Percentiles rank a stretch among this genome's conserved stretches.
Evolutionary conservation across 2,113 vertebrate species (phyloP).

Genomic region (Myotis brandtii): DNA sequence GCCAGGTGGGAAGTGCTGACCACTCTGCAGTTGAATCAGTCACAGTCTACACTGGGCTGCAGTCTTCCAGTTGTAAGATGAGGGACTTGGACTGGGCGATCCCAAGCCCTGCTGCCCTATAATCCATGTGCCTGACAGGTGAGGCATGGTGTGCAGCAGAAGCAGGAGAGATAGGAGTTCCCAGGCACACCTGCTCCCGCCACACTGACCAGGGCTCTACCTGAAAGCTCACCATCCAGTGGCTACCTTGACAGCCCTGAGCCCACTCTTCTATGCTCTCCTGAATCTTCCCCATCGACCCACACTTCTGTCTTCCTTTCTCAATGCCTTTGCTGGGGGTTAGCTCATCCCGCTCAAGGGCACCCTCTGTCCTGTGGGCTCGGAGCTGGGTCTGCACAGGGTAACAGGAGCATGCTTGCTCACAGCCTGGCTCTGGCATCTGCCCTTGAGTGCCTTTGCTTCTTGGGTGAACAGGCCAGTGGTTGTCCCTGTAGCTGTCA

Average conservation of each 20-base stretch:
- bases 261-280: background rate
- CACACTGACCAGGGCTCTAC: background rate
- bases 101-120: too few species aligned
- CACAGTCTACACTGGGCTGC: rapidly evolving
- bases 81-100: background rate
- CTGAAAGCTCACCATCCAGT: background rate
- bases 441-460: background rate
- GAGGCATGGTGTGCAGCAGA: background rate
- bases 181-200: rapidly evolving
- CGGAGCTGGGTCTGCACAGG: background rate
- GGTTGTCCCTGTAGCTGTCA: background rate
- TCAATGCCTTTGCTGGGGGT: background rate
- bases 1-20: background rate
- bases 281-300: background rate
- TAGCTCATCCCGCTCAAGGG: background rate
- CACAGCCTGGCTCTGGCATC: too few species aligned
- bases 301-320: background rate
- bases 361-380: background rate
- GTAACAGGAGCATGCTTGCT: background rate
- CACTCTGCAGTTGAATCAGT: background rate
- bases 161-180: too few species aligned
- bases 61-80: background rate
- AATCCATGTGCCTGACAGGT: background rate
- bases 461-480: too few species aligned
- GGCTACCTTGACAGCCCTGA: background rate